Evolutionary conservation across 2,888 invertebrate genomes (phyloP).

Genomic region (Andrena bucephala): DNA sequence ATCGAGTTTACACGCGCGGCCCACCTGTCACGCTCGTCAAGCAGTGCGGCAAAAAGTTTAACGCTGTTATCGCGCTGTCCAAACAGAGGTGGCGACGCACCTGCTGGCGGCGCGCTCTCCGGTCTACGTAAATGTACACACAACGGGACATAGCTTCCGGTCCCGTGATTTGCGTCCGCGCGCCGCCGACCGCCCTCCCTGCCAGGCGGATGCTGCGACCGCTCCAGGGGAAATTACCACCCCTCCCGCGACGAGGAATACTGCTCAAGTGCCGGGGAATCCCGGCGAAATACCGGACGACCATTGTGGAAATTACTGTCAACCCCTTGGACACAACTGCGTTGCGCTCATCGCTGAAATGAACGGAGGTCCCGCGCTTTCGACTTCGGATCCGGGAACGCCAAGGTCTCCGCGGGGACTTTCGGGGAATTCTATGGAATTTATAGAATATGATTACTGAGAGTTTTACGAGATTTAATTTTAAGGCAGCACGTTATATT

Average conservation of each 20-base stretch:
- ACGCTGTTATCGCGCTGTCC: constrained; percentile 73
- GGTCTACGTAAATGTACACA: constrained; percentile 54
- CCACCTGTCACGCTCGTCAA: constrained; percentile 69
- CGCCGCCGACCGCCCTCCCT: constrained; percentile 1
- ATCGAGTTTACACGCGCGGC: constrained; percentile 71
- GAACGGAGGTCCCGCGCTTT: background rate
- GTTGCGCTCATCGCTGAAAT: constrained; percentile 2
- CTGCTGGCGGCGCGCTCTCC: constrained; percentile 32
- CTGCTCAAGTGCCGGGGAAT: constrained; percentile 32
- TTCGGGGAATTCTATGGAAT: too few species aligned
- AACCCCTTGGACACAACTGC: constrained; percentile 11
- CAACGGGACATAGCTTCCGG: constrained; percentile 45
- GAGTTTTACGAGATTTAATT: too few species aligned
- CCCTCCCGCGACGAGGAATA: constrained; percentile 15
- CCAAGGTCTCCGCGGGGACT: too few species aligned
- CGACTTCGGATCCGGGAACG: background rate
- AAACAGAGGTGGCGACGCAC: constrained; percentile 65
- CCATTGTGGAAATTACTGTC: constrained; percentile 42
- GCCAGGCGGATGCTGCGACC: constrained; percentile 23
- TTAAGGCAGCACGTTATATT: too few species aligned
- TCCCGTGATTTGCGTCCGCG: constrained; percentile 53
- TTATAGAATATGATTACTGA: too few species aligned
- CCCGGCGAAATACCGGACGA: constrained; percentile 21
- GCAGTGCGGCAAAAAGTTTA: constrained; percentile 71
- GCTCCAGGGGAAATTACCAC: constrained; percentile 38